These are phyloP conservation scores for Gracilinanus agilis DNA, from an alignment of 2,113 vertebrate genomes.

Conservation along the genomic window DNA sequence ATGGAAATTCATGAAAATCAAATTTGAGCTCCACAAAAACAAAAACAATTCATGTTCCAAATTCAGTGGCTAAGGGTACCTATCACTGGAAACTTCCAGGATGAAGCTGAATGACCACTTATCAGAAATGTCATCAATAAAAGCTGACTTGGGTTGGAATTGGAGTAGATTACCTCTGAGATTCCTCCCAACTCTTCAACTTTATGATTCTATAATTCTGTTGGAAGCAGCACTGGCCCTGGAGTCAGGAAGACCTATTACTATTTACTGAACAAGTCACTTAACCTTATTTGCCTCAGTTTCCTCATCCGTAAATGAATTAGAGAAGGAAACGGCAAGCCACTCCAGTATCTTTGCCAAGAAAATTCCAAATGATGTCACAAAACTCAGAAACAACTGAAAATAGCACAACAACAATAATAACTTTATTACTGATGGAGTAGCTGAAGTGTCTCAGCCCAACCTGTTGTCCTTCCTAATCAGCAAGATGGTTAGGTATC, in stretches of 20 bases:
- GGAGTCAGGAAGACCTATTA: no score
- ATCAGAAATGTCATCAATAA: not conserved
- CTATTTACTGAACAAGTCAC: no score
- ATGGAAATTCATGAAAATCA: not conserved
- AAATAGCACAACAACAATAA: no score
- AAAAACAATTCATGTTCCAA: not conserved
- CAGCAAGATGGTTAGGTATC: not conserved
- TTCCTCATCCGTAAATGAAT: no score
- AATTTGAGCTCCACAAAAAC: not conserved
- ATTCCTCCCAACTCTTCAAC: not conserved
- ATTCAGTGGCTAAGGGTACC: not conserved
- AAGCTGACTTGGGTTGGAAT: not conserved
- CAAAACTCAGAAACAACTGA: no score
- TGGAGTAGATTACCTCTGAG: not conserved
- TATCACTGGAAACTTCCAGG: not conserved
- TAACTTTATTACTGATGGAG: not conserved
- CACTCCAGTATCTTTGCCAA: no score
- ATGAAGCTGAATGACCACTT: not conserved
- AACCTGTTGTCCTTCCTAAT: not conserved
- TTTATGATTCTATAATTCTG: not conserved
- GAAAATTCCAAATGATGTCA: no score
- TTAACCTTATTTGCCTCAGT: no score
- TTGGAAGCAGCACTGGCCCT: no score
- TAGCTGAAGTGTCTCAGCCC: not conserved
- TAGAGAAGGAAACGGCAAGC: no score